Evolutionary conservation across 2,113 vertebrate genomes (phyloP).

Genomic region (Muscicapa adusta): DNA sequence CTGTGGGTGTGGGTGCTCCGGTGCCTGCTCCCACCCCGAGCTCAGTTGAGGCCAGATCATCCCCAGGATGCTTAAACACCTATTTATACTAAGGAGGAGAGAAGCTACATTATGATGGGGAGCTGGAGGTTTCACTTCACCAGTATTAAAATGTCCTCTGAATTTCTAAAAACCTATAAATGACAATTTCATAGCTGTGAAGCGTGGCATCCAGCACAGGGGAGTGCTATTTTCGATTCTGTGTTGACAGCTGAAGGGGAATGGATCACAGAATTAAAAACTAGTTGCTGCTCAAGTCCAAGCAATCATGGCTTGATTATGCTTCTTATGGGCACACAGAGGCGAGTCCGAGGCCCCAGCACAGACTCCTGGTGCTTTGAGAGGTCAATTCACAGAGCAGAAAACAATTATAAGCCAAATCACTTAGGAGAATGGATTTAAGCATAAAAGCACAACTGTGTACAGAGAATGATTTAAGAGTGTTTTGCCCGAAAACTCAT

Average conservation of each 20-base stretch:
- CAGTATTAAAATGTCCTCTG: background rate
- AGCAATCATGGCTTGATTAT: conserved; percentile 24
- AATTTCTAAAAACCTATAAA: conserved; percentile 38
- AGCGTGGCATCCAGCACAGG: conserved; percentile 25
- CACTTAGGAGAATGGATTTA: background rate
- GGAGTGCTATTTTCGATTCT: background rate
- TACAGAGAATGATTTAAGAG: background rate
- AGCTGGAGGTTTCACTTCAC: background rate
- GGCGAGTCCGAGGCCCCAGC: background rate
- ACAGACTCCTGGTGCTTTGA: background rate
- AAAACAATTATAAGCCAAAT: conserved; percentile 22
- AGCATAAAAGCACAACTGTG: background rate
- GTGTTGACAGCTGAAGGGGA: conserved; percentile 40
- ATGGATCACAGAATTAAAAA: conserved; percentile 43
- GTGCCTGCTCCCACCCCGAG: background rate
- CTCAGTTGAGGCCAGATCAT: background rate
- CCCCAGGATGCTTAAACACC: background rate
- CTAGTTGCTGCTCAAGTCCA: conserved; percentile 15
- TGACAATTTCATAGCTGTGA: conserved; percentile 19
- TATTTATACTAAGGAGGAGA: background rate
- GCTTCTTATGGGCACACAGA: background rate
- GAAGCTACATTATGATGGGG: background rate
- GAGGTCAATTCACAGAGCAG: background rate
- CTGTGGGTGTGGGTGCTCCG: rapidly evolving
- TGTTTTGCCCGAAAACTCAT: background rate